Percentiles rank a stretch among this genome's conserved stretches.
Evolutionary conservation across 1,140 invertebrate genomes (phyloP).

Genomic region (Cydia amplana): DNA sequence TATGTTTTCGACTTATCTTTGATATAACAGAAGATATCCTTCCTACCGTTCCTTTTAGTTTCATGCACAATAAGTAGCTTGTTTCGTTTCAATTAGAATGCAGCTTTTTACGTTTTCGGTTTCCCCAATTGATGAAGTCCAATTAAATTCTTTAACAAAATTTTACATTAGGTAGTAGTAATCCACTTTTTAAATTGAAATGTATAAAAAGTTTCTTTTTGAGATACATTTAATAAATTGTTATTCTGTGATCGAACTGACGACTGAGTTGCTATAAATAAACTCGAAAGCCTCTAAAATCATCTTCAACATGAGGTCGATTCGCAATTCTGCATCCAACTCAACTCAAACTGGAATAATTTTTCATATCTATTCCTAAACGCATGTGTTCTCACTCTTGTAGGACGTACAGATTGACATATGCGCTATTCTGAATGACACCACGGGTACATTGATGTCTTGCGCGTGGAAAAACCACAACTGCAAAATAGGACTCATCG

Average conservation of each 20-base stretch:
- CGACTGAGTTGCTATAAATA: slow-evolving; percentile 28
- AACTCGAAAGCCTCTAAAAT: slow-evolving; percentile 63
- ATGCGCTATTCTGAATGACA: slow-evolving; percentile 98
- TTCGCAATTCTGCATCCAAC: slow-evolving; percentile 42
- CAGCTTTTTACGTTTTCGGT: slow-evolving; percentile 24
- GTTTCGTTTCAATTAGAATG: not conserved
- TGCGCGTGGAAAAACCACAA: slow-evolving; percentile 98
- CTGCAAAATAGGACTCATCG: slow-evolving; percentile 95
- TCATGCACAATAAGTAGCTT: not conserved
- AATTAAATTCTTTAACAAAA: not conserved
- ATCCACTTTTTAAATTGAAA: not conserved
- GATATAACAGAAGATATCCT: not conserved
- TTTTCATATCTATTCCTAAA: slow-evolving; percentile 42
- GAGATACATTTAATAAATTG: not conserved
- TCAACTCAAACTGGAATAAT: slow-evolving; percentile 33
- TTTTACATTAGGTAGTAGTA: not conserved
- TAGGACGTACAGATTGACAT: slow-evolving; percentile 97
- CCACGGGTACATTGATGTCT: slow-evolving; percentile 99
- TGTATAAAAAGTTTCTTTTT: not conserved
- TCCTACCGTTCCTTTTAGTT: not conserved
- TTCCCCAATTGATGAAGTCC: slow-evolving; percentile 5
- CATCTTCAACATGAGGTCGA: slow-evolving; percentile 63
- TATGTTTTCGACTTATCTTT: not conserved
- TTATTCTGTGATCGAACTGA: slow-evolving; percentile 6
- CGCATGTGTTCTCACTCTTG: slow-evolving; percentile 73